phyloP scores from a whole-genome alignment of 2,888 invertebrate genomes.

The Netelia inedita region DNA sequence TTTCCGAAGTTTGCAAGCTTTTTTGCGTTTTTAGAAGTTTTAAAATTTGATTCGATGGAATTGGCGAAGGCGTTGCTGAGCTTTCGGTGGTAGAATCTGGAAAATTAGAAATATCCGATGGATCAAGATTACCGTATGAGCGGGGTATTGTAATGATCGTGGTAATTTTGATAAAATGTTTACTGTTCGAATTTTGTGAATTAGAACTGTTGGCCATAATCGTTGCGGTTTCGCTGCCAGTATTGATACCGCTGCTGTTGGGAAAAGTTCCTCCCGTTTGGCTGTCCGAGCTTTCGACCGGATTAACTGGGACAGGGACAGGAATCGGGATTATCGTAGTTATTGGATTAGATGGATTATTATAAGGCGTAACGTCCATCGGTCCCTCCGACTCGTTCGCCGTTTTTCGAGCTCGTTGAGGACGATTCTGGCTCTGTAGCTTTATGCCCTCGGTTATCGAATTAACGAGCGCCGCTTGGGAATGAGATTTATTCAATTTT shows the following conservation, averaged over 20 bases:
- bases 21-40: slow-evolving; percentile 90
- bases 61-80: slow-evolving; percentile 83
- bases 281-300: slow-evolving; percentile 84
- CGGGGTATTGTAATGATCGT: background rate
- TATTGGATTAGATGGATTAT: slow-evolving; percentile 83
- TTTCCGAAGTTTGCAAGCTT: slow-evolving; percentile 87
- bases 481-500: slow-evolving; percentile 96
- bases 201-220: slow-evolving; percentile 74
- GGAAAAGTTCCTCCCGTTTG: slow-evolving; percentile 77
- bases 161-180: background rate
- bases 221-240: slow-evolving; percentile 45
- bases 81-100: slow-evolving; percentile 81
- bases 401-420: slow-evolving; percentile 91
- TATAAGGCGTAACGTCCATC: slow-evolving; percentile 77
- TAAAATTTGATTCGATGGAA: slow-evolving; percentile 83
- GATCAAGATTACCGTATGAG: background rate
- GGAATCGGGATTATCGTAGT: slow-evolving; percentile 84
- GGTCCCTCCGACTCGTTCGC: slow-evolving; percentile 87
- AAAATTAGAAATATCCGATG: background rate
- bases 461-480: slow-evolving; percentile 95
- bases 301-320: slow-evolving; percentile 80
- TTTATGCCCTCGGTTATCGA: slow-evolving; percentile 98
- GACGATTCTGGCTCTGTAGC: slow-evolving; percentile 94
- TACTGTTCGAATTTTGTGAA: slow-evolving; percentile 77
- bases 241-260: slow-evolving; percentile 43